Percentiles rank a stretch among this genome's conserved stretches.
These are phyloP conservation scores for Epirrhoe alternata DNA, from an alignment of 2,888 invertebrate genomes.

Conservation along the genomic window DNA sequence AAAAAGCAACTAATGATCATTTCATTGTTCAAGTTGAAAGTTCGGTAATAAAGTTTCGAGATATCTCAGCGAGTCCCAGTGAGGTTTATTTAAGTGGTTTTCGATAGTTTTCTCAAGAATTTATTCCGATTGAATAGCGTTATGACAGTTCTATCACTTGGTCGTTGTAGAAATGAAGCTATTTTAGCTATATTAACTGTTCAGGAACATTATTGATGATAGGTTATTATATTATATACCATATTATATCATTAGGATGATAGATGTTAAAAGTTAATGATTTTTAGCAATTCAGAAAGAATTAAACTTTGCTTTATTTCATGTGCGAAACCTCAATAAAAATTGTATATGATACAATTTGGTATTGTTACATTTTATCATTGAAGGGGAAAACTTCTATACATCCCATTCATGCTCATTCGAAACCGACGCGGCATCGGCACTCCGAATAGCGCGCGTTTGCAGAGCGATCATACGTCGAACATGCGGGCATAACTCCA, in stretches of 20 bases:
- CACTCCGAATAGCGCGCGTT: constrained; percentile 16
- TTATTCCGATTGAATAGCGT: constrained; percentile 35
- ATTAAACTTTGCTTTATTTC: too few species aligned
- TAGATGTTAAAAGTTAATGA: too few species aligned
- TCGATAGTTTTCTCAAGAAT: constrained; percentile 37
- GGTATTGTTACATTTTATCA: not conserved
- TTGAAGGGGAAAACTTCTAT: not conserved
- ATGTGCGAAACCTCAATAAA: too few species aligned
- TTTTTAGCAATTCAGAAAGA: too few species aligned
- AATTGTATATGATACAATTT: too few species aligned
- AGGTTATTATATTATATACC: too few species aligned
- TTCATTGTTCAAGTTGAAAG: constrained; percentile 33
- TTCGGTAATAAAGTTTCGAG: constrained; percentile 33
- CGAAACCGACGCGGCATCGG: not conserved
- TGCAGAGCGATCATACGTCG: constrained; percentile 12
- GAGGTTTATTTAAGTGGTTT: constrained; percentile 37
- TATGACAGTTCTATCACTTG: constrained; percentile 34
- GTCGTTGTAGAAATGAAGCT: constrained; percentile 2
- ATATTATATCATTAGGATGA: too few species aligned
- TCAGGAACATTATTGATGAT: too few species aligned
- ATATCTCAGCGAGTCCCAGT: constrained; percentile 33
- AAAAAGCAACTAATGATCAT: constrained; percentile 33
- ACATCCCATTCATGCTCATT: not conserved
- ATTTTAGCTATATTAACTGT: not conserved
- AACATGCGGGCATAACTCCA: constrained; percentile 17